Conservation (phyloP, 2,113 vertebrate genomes). For the Lamprologus callipterus region DNA sequence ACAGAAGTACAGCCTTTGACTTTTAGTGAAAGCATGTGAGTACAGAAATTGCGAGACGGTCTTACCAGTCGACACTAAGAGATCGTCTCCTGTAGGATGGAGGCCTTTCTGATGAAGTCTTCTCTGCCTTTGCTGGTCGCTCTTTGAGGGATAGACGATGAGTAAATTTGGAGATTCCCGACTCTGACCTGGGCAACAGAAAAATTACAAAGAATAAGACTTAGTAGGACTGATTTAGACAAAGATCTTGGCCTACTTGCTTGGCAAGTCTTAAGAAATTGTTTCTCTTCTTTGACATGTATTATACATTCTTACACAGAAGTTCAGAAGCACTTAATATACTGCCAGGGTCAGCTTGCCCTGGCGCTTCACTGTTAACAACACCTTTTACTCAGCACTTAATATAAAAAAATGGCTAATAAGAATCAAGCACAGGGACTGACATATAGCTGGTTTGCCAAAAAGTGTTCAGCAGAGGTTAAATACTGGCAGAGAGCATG, state of each 20-base stretch:
- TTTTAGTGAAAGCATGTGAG: neutral
- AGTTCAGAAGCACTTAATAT: neutral
- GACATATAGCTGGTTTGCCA: neutral
- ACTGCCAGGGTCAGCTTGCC: neutral
- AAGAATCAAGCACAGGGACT: neutral
- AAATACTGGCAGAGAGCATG: neutral
- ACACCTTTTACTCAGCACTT: neutral
- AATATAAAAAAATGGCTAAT: neutral
- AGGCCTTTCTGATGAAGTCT: conserved; percentile 63
- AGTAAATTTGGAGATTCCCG: conserved; percentile 81
- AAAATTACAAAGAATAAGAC: neutral
- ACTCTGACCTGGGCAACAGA: conserved; percentile 70
- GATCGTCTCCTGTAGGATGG: conserved; percentile 79
- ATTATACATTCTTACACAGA: neutral
- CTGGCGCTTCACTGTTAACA: neutral
- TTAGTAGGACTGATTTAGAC: neutral
- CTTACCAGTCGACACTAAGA: conserved; percentile 88
- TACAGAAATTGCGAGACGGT: neutral
- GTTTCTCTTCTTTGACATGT: neutral
- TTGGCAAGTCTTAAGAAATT: neutral
- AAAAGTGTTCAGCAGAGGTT: neutral
- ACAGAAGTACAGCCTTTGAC: neutral
- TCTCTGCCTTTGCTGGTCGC: conserved; percentile 78
- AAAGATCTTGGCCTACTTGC: neutral
- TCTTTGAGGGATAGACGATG: conserved; percentile 84